Base-by-base conservation (phyloP, 2,113 vertebrate genomes). In the Smithornis capensis region DNA sequence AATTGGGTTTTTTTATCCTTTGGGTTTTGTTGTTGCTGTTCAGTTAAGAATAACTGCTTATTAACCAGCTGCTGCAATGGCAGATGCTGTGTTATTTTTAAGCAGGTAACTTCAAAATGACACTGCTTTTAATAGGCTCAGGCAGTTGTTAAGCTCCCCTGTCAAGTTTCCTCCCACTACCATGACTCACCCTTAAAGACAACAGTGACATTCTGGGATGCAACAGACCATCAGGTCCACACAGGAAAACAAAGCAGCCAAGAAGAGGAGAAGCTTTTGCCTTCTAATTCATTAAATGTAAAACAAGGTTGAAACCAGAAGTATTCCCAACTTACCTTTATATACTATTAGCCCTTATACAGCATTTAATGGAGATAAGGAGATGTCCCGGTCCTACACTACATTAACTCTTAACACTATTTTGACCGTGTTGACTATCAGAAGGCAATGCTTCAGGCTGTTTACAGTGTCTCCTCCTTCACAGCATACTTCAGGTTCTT, bases 321-420 rank as follows among this genome's bases (percentile, higher is more conserved):
- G 33, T 47, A 52, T 42, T 49, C 8, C n/a, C 12, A 29, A 23
- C 7, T n/a, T 33, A 70, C n/a, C 17, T 63, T 44, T n/a, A 42
- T 5, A 23, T 2, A 60, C 31, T 19, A 17, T 19, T 42, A 29
- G 37, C 19, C 38, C n/a, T 45, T 73, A 25, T 3, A 28, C 5
- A 59, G 47, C 12, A 55, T 6, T 55, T 22, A 24, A 24, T 22
- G 21, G 27, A 33, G 35, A 18, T 6, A 25, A 4, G 38, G 52
- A 57, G 3, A 21, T 38, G n/a, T 29, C 62, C 33, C 40, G 27
- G 19, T 31, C 10, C 23, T 23, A 21, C 0, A 0, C 40, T 73
- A n/a, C 28, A 15, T n/a, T 24, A 78, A 38, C 24, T 55, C 33
- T 21, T 62, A 21, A 7, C 50, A 12, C 23, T 78, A 0, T 37